Evolutionary conservation across 37 sponge, comb jelly and placozoan species (phyloP), one percentile per base, ranked within the genome.

Genomic region (Halichondria panicea): DNA sequence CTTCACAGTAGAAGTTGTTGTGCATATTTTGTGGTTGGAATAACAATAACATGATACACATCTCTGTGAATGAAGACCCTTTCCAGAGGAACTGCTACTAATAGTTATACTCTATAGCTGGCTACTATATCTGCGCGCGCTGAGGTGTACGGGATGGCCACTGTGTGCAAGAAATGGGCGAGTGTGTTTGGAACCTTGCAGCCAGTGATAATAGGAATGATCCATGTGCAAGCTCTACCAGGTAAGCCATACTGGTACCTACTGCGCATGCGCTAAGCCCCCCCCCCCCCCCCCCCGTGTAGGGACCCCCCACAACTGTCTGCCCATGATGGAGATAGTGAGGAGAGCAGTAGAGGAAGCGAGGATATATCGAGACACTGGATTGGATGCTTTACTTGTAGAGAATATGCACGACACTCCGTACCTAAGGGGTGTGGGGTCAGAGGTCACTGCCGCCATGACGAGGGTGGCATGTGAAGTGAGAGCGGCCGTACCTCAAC

Each of bases 321-420:
- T 87, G 35, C 13, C 80, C 18, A 22, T 94, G 41, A 68, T 56
- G 1, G 21, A 57, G 40, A 72, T 95, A 22, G 56, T 84, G 5
- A 64, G 76, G 22, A 54, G 22, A 33, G 89, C 87, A 1, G 61
- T 74, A 33, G 30, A 42, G 33, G 92, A 95, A 61, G 95, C 88
- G 0, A 66, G 70, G 40, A 34, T 88, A 1, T 95, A 91, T 72
- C 33, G 50, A 15, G 25, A 74, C 21, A 55, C 66, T 67, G 81
- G 85, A 7, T 67, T 95, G 45, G 87, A 95, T 82, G 86, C 78
- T 12, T 37, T 95, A 22, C 30, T 95, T 31, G 80, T 95, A n/a
- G 96, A 95, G 68, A 95, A 95, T 66, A 95, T 95, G 96, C 96
- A 95, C 56, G 96, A 95, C 50, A 46, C 63, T 11, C 96, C 96